Percentiles rank a stretch among this genome's conserved stretches.
Conservation (phyloP, 2,113 vertebrate genomes). For the Meleagris gallopavo region DNA sequence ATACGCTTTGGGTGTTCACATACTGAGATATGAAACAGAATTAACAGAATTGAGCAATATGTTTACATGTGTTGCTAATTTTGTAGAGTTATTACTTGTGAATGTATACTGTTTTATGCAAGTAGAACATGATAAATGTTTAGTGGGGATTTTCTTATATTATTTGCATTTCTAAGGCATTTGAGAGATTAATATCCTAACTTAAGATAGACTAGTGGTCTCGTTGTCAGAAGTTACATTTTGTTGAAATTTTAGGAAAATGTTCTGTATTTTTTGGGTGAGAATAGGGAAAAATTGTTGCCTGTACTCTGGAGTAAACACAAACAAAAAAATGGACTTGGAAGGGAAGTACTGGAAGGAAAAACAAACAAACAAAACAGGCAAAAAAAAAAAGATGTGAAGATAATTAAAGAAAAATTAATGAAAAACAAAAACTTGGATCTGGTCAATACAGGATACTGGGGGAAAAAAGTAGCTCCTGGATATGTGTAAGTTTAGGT, state of each 20-base stretch:
- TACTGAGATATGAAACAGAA: not conserved
- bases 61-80: not conserved
- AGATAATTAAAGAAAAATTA: not conserved
- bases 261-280: not conserved
- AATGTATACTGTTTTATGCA: not conserved
- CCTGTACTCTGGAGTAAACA: not conserved
- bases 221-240: not conserved
- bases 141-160: not conserved
- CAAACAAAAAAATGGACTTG: not conserved
- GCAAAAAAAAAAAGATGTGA: not conserved
- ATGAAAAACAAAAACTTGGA: not conserved
- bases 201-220: not conserved
- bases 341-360: not conserved
- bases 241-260: not conserved
- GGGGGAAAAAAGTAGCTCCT: accelerated
- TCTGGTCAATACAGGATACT: not conserved
- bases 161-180: not conserved
- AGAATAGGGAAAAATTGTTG: not conserved
- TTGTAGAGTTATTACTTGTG: not conserved
- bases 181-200: not conserved
- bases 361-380: not conserved
- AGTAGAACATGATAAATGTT: accelerated
- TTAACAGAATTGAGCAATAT: not conserved
- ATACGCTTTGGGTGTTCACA: not conserved
- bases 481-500: not conserved